Base-by-base conservation (phyloP, 2,797 vertebrate genomes). In the Phataginus tricuspis region DNA sequence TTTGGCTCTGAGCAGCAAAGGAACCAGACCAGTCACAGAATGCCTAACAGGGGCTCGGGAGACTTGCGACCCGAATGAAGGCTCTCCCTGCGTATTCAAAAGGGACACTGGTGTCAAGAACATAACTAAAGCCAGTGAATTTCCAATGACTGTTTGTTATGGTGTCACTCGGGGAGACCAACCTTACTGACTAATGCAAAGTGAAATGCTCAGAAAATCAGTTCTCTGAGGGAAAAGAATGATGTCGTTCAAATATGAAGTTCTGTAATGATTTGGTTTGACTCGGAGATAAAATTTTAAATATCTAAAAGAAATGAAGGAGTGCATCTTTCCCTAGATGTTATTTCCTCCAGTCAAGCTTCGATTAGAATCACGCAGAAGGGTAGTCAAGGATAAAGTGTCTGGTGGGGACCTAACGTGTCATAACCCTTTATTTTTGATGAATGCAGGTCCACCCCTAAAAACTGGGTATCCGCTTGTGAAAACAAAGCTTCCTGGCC, bases 251-350 rank as follows among this genome's bases (percentile, higher is more conserved):
- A 94, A 85, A 82, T 6, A 53, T 1, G 4, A 66, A 82, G 25
- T 74, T 64, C 39, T 86, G 82, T 78, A 91, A 34, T 75, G 29
- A 72, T 59, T 39, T 64, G n/a, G 78, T 12, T 66, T 19, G 45
- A 92, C 84, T 66, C 34, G 25, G 29, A 29, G 13, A 75, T 82
- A 64, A 94, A 75, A 13, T 75, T 93, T 88, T 77, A 94, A 91
- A 95, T 79, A 49, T 57, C 29, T 79, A 27, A 94, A 79, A 86
- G 39, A 93, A 86, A 37, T 2, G 15, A 86, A 2, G 34, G 34
- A 18, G 6, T 42, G 2, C 34, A 64, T 94, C 79, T 34, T 63
- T 69, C 78, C 66, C 29, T 68, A 42, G 10, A 39, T 37, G 29
- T 64, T 31, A 21, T 86, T 82, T 75, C 51, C 77, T 77, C 23